Evolutionary conservation across 2,113 vertebrate genomes (phyloP).

Genomic region (Sula dactylatra): DNA sequence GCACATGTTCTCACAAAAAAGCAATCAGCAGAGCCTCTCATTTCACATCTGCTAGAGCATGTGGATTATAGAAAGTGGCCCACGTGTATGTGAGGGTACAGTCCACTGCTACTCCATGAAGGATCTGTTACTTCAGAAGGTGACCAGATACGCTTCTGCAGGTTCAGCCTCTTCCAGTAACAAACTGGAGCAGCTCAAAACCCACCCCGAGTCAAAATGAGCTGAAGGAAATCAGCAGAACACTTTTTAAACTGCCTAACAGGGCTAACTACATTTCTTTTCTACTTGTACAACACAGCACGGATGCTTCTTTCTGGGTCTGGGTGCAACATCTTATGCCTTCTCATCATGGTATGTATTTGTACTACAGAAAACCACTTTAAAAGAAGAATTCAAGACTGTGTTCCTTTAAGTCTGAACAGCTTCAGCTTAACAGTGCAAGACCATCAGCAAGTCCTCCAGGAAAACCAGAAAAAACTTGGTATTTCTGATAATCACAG

Average conservation of each 20-base stretch:
- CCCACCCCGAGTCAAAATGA: neutral
- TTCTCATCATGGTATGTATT: fast-evolving
- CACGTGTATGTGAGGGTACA: neutral
- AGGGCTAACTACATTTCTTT: neutral
- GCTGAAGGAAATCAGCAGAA: neutral
- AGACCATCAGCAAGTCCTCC: neutral
- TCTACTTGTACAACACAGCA: neutral
- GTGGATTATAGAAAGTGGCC: neutral
- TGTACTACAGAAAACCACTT: neutral
- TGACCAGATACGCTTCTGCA: neutral
- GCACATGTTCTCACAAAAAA: neutral
- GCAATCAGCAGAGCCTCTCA: neutral
- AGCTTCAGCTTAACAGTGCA: neutral
- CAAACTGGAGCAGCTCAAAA: neutral
- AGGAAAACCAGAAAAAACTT: conserved; percentile 1
- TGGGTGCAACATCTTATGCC: neutral
- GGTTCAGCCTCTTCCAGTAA: neutral
- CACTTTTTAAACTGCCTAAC: neutral
- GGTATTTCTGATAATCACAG: neutral
- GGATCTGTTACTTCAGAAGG: neutral
- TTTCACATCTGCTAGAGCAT: neutral
- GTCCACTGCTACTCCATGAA: neutral
- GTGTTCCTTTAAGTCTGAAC: neutral
- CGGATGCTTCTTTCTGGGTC: neutral
- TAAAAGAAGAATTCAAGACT: neutral